A percentile compares a stretch with the other conserved stretches of the same genome.
phyloP scores from a whole-genome alignment of 1,140 invertebrate species.

The Aphis craccivora region DNA sequence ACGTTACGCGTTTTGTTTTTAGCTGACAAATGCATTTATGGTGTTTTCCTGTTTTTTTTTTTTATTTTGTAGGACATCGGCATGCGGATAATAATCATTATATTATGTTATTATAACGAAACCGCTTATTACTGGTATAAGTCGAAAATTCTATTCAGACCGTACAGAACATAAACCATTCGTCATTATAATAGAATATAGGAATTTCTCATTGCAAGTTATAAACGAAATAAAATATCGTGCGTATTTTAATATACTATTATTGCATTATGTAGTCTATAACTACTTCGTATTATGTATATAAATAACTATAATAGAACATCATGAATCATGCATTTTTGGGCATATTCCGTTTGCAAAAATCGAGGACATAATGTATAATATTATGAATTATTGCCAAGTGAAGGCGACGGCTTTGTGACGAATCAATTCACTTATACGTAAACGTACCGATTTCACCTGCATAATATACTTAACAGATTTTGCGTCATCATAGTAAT shows the following conservation, averaged over 20 bases:
- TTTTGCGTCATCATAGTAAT: neutral
- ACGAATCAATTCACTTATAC: neutral
- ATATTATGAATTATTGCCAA: neutral
- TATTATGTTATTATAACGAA: neutral
- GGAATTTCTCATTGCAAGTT: neutral
- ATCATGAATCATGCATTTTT: neutral
- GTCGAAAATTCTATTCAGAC: neutral
- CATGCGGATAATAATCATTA: neutral
- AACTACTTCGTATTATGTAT: neutral
- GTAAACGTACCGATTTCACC: neutral
- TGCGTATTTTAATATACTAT: neutral
- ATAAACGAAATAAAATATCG: neutral
- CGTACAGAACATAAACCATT: neutral
- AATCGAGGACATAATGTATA: neutral
- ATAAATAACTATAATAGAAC: neutral
- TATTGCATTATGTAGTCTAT: neutral
- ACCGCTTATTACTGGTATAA: neutral
- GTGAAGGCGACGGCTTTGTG: neutral
- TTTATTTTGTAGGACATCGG: neutral
- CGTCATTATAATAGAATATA: neutral
- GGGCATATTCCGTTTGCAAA: neutral
- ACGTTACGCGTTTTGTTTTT: slow-evolving; percentile 8
- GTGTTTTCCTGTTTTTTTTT: neutral
- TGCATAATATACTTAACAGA: neutral
- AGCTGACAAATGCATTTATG: neutral